Conservation (phyloP, 2,113 vertebrate species). For the Nipponia nippon region DNA sequence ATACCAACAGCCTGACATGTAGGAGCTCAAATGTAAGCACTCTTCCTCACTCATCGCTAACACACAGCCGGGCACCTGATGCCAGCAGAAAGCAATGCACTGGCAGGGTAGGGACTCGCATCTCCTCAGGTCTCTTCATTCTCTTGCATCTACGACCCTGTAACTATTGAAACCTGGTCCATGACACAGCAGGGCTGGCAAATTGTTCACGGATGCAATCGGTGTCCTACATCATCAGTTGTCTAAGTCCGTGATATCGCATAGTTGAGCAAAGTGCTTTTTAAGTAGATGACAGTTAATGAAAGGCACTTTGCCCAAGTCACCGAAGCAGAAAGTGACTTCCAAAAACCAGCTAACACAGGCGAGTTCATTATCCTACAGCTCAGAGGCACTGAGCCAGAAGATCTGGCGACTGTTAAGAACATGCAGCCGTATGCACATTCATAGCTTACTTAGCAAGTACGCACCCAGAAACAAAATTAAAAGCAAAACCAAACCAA, state of each 20-base stretch:
- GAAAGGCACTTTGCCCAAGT: not conserved
- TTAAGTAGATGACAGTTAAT: not conserved
- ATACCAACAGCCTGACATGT: rapidly evolving
- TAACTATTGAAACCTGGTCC: not conserved
- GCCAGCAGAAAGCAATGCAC: not conserved
- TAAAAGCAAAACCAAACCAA: not conserved
- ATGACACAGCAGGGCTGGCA: not conserved
- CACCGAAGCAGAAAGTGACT: conserved; percentile 1
- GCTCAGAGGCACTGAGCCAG: not conserved
- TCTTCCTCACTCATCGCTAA: not conserved
- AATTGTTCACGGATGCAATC: rapidly evolving
- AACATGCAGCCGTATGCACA: not conserved
- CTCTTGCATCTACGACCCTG: not conserved
- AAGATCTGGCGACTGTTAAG: not conserved
- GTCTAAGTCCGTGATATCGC: not conserved
- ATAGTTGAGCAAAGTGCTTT: not conserved
- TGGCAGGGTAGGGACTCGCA: not conserved
- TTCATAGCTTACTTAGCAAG: not conserved
- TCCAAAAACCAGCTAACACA: not conserved
- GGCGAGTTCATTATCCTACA: not conserved
- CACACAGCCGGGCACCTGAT: not conserved
- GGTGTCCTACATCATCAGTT: not conserved
- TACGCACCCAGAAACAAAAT: not conserved
- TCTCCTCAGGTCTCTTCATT: not conserved
- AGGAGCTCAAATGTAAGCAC: rapidly evolving